Evolutionary conservation across 2,888 invertebrate genomes (phyloP).

Genomic region (Nephrotoma flavescens): DNA sequence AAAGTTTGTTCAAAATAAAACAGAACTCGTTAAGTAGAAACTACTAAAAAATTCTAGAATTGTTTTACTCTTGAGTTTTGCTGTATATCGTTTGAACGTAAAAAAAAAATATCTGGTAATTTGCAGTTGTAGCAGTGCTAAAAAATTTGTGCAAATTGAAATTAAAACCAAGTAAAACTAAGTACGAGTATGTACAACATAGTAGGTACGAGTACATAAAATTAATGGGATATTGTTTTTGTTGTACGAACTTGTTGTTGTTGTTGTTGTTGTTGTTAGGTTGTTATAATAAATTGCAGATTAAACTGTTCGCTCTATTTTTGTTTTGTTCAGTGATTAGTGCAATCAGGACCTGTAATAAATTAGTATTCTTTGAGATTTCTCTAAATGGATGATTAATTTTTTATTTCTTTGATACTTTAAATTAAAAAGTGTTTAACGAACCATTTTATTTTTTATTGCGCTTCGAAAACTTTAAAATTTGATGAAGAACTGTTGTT

Average conservation of each 20-base stretch:
- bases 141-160: neutral
- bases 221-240: neutral
- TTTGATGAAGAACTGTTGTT: too few relatives aligned
- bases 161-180: neutral
- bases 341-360: neutral
- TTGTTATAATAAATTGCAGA: neutral
- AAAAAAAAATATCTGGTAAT: neutral
- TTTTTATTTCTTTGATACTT: neutral
- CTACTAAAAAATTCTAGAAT: neutral
- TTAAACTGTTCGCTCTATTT: neutral
- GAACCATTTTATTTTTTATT: too few relatives aligned
- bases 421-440: too few relatives aligned
- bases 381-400: neutral
- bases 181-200: too few relatives aligned
- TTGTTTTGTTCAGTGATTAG: neutral
- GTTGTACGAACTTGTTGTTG: neutral
- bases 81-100: neutral
- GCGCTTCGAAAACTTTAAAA: too few relatives aligned
- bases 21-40: too few relatives aligned
- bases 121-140: neutral
- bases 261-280: neutral
- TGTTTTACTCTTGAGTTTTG: neutral
- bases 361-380: neutral
- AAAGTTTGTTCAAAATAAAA: too few relatives aligned
- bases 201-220: neutral